Conservation (phyloP, 2,888 invertebrate genomes). For the Shargacucullia verbasci region DNA sequence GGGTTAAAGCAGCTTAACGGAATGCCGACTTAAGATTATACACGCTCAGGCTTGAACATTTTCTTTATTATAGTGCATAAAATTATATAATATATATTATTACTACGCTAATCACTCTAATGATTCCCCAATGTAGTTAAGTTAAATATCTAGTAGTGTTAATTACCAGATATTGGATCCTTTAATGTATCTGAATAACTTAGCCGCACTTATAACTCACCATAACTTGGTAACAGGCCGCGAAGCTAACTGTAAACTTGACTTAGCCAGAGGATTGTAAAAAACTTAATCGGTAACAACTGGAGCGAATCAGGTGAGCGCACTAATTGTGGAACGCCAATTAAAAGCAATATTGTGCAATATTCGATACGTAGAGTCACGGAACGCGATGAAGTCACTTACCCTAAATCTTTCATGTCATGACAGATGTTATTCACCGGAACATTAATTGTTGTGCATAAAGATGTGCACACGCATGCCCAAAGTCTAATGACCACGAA, state of each 20-base stretch:
- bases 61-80: conserved; percentile 14
- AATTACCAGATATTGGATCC: conserved; percentile 12
- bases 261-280: conserved; percentile 78
- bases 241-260: conserved; percentile 81
- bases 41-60: conserved; percentile 10
- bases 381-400: conserved; percentile 59
- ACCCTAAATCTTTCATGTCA: conserved; percentile 53
- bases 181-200: conserved; percentile 42
- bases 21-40: conserved; percentile 10
- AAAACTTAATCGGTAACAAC: conserved; percentile 86
- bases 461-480: conserved; percentile 50
- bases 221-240: conserved; percentile 76
- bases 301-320: conserved; percentile 86
- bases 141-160: conserved; percentile 18
- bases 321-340: conserved; percentile 80
- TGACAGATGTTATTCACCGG: conserved; percentile 56
- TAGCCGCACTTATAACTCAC: conserved; percentile 68
- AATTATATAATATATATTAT: conserved; percentile 11
- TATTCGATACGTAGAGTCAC: conserved; percentile 75
- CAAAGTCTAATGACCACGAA: conserved; percentile 52
- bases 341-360: conserved; percentile 84
- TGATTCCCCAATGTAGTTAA: conserved; percentile 13
- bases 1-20: conserved; percentile 34
- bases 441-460: conserved; percentile 50
- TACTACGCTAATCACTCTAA: conserved; percentile 15